Conservation (phyloP, 2,113 vertebrate species). For the Sprattus sprattus region DNA sequence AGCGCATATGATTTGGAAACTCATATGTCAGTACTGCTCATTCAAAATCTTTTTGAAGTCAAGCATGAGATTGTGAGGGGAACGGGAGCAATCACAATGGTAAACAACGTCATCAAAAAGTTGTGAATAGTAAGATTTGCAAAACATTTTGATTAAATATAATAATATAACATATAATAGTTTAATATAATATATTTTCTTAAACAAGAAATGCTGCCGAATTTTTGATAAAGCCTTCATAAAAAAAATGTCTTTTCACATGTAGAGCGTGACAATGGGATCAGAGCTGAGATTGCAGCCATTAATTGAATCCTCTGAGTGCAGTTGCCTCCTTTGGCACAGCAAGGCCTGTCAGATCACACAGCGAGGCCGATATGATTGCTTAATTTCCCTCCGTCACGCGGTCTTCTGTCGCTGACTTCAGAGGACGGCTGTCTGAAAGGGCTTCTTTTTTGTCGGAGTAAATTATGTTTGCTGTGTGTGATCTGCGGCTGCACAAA, state of each 20-base stretch:
- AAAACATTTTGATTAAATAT: no score
- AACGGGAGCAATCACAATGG: not conserved
- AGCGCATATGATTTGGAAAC: not conserved
- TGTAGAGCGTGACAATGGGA: not conserved
- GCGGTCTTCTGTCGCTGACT: no score
- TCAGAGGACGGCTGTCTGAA: not conserved
- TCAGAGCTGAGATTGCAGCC: not conserved
- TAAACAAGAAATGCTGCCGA: no score
- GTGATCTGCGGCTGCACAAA: slow-evolving; percentile 17
- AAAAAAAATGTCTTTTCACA: not conserved
- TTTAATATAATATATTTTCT: no score
- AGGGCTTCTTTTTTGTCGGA: not conserved
- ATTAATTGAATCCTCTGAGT: slow-evolving; percentile 11
- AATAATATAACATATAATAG: no score
- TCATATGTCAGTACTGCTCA: not conserved
- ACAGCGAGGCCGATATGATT: not conserved
- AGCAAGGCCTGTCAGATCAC: slow-evolving; percentile 7
- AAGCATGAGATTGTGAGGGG: not conserved
- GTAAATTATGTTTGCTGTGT: not conserved
- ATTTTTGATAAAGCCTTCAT: not conserved
- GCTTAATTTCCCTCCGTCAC: not conserved
- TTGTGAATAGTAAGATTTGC: not conserved
- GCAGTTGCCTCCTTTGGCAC: not conserved
- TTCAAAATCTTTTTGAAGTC: not conserved
- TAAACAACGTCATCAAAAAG: not conserved